Conservation (phyloP, 2,797 vertebrate species). For the Crenuchus spilurus region DNA sequence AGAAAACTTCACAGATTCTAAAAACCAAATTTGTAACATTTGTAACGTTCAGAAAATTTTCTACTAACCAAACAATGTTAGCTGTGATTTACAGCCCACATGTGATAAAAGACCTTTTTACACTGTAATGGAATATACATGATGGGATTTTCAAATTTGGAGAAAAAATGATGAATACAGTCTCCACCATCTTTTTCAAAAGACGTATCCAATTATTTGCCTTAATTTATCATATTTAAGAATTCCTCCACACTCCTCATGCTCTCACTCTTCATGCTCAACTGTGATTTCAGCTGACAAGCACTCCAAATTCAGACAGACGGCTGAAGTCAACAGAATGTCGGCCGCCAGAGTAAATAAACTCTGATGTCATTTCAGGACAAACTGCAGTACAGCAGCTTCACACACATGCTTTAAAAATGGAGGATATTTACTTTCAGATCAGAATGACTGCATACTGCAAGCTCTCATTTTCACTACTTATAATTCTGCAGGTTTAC, state of each 20-base stretch:
- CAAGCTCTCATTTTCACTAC: background rate
- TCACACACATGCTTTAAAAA: background rate
- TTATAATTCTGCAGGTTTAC: background rate
- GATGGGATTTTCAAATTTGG: background rate
- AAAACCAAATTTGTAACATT: too few relatives aligned
- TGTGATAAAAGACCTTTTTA: too few relatives aligned
- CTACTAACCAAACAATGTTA: too few relatives aligned
- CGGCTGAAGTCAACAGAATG: slow-evolving; percentile 10
- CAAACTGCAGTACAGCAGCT: background rate
- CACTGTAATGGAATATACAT: too few relatives aligned
- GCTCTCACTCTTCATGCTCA: background rate
- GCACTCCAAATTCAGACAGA: slow-evolving; percentile 4
- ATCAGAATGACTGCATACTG: background rate
- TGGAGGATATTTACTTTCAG: background rate
- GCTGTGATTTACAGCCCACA: too few relatives aligned
- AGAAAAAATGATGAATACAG: background rate
- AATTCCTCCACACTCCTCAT: slow-evolving; percentile 8
- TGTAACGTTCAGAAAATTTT: too few relatives aligned
- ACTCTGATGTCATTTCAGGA: slow-evolving; percentile 5
- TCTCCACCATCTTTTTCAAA: background rate
- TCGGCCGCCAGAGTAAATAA: slow-evolving; percentile 5
- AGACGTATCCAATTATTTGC: background rate
- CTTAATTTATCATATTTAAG: slow-evolving; percentile 2
- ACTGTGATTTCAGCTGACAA: slow-evolving; percentile 27
- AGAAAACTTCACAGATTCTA: too few relatives aligned